Percentiles rank a stretch among this genome's conserved stretches.
Evolutionary conservation across 2,113 vertebrate genomes (phyloP).

Genomic region (Hyperopisus bebe): DNA sequence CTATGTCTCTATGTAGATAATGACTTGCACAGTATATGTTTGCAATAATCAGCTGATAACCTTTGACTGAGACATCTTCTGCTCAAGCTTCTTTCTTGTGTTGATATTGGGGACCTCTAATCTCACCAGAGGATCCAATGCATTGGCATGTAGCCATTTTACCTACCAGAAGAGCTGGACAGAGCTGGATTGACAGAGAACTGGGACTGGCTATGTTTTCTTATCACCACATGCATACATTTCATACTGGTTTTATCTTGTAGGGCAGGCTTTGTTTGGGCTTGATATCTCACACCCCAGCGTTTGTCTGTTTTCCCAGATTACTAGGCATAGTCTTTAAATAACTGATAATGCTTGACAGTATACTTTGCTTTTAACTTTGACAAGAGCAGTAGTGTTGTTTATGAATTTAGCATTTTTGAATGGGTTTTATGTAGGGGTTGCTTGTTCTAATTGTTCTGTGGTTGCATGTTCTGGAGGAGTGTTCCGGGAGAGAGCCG

Average conservation of each 20-base stretch:
- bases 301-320: slow-evolving; percentile 67
- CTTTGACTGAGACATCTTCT: slow-evolving; percentile 24
- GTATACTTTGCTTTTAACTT: slow-evolving; percentile 56
- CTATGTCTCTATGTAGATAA: slow-evolving; percentile 16
- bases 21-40: not conserved
- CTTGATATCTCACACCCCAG: slow-evolving; percentile 69
- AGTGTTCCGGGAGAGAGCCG: not conserved
- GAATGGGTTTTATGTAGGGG: not conserved
- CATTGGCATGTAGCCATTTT: slow-evolving; percentile 50
- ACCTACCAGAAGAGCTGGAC: slow-evolving; percentile 52
- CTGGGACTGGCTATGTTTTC: slow-evolving; percentile 45
- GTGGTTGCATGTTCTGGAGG: not conserved
- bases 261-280: slow-evolving; percentile 66
- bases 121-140: slow-evolving; percentile 48
- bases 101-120: slow-evolving; percentile 52
- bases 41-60: slow-evolving; percentile 28
- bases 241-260: slow-evolving; percentile 65
- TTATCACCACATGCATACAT: slow-evolving; percentile 68
- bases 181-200: slow-evolving; percentile 50
- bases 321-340: slow-evolving; percentile 65
- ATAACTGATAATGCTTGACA: slow-evolving; percentile 62
- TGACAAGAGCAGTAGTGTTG: slow-evolving; percentile 9
- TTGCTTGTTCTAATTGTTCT: not conserved
- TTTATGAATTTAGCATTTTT: not conserved
- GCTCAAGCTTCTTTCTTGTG: slow-evolving; percentile 27